Base-by-base conservation (phyloP, 2,797 vertebrate genomes). In the Coregonus suidteri region DNA sequence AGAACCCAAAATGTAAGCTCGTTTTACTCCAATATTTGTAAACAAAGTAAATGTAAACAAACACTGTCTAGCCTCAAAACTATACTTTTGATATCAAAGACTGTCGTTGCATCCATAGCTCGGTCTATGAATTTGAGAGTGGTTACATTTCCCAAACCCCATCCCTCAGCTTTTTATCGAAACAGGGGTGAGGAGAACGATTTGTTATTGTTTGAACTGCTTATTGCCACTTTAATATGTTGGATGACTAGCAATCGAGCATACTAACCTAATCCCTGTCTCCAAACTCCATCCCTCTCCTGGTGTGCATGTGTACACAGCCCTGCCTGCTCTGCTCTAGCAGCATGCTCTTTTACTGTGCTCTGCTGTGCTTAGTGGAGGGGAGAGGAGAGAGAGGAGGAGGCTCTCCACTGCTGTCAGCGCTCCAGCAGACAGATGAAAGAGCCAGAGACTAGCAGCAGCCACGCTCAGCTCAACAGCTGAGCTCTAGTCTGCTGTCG, bases 401-500 rank as follows among this genome's bases (percentile, higher is more conserved):
- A 73, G 73, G 79, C 73, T 84, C 76, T 64, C 79, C n/a, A 68
- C 72, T 69, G 79, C 64, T 79, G 73, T 77, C 73, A 79, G 80
- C 68, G 37, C 77, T 81, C 77, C 54, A 62, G 71, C 84, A 79
- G 78, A 81, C 35, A 59, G 79, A 88, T 74, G 56, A 74, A 73
- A 80, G 71, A 15, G 81, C 65, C 77, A 80, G 80, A 81, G 85
- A 89, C 83, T 81, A 87, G 85, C 25, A 83, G 84, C 65, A 65
- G 20, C 59, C 59, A 64, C 13, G 13, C 64, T 88, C 81, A 89
- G 13, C 64, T 88, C 81, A 89, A 91, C 91, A 92, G 87, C 88
- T 89, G 90, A 91, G 90, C 77, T 66, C 78, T 84, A 79, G 90
- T 80, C 83, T 15, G n/a, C 15, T 11, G 13, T 30, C 15, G 20